These are phyloP conservation scores for Temnothorax curvispinosus DNA, from an alignment of 1,140 invertebrate genomes.

Conservation along the genomic window DNA sequence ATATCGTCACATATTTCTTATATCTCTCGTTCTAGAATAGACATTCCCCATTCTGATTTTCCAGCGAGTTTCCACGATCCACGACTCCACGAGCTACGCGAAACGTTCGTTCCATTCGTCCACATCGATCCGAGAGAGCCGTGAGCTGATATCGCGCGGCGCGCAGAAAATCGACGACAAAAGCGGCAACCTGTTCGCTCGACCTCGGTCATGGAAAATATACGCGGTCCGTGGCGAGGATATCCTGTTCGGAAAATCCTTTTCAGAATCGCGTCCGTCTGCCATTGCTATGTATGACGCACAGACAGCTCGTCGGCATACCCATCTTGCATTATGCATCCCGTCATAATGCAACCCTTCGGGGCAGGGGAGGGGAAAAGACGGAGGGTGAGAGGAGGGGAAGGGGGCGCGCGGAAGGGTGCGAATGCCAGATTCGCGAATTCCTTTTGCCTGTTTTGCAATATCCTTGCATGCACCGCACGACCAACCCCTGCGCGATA, in stretches of 20 bases:
- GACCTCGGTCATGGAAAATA: constrained; percentile 62
- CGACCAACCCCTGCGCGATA: constrained; percentile 25
- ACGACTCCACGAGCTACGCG: constrained; percentile 22
- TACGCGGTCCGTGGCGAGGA: constrained; percentile 56
- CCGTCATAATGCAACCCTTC: constrained; percentile 72
- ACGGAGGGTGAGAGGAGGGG: too few relatives aligned
- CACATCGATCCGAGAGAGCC: constrained; percentile 40
- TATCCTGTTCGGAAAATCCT: constrained; percentile 65
- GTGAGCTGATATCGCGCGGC: constrained; percentile 51
- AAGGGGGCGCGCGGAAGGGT: not conserved
- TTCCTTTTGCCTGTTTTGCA: constrained; percentile 74
- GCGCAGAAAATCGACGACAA: constrained; percentile 53
- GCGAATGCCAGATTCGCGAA: constrained; percentile 69
- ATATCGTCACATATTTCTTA: not conserved
- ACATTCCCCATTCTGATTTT: constrained; percentile 43
- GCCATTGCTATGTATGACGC: constrained; percentile 75
- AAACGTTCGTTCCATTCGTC: constrained; percentile 52
- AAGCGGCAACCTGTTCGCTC: constrained; percentile 63
- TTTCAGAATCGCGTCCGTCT: constrained; percentile 68
- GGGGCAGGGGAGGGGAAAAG: constrained; percentile 23
- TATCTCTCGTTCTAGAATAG: constrained; percentile 22
- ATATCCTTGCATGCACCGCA: constrained; percentile 65
- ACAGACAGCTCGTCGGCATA: constrained; percentile 63
- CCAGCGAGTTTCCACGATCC: constrained; percentile 41
- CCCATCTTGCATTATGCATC: constrained; percentile 75